Evolutionary conservation across 30 jellyfish, hydroid and myxozoan species (phyloP).

Genomic region (Morbakka virulenta): DNA sequence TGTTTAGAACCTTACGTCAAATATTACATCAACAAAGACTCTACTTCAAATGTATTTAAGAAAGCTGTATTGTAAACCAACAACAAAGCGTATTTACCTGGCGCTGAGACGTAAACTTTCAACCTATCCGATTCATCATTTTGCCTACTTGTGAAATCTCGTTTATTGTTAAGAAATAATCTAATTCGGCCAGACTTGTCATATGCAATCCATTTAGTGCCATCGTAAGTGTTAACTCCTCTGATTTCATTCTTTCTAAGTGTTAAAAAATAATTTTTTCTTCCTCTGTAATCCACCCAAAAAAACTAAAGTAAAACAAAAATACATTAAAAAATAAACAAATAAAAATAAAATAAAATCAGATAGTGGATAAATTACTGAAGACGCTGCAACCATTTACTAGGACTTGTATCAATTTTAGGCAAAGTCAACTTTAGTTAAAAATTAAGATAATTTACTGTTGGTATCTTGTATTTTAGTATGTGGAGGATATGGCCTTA

Average conservation of each 20-base stretch:
- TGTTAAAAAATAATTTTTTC: slow-evolving; percentile 56
- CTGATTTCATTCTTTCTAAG: slow-evolving; percentile 63
- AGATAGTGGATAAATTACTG: no score
- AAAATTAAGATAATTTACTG: no score
- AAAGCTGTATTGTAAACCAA: slow-evolving; percentile 1
- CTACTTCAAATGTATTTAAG: neutral
- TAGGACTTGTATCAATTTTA: no score
- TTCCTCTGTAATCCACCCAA: slow-evolving; percentile 71
- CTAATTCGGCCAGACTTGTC: slow-evolving; percentile 54
- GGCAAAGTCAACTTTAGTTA: no score
- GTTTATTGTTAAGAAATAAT: slow-evolving; percentile 43
- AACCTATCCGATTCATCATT: slow-evolving; percentile 48
- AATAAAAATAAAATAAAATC: neutral
- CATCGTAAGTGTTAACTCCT: slow-evolving; percentile 74
- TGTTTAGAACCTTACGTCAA: no score
- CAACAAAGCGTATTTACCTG: slow-evolving; percentile 47
- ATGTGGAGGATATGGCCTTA: no score
- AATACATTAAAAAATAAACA: no score
- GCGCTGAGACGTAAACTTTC: slow-evolving; percentile 50
- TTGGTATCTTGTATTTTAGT: no score
- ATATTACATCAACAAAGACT: no score
- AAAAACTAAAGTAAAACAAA: slow-evolving; percentile 49
- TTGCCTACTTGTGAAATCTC: slow-evolving; percentile 13
- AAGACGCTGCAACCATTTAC: no score
- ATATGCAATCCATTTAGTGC: slow-evolving; percentile 77